phyloP scores from a whole-genome alignment of 2,888 invertebrate genomes.

The Cloeon dipterum region DNA sequence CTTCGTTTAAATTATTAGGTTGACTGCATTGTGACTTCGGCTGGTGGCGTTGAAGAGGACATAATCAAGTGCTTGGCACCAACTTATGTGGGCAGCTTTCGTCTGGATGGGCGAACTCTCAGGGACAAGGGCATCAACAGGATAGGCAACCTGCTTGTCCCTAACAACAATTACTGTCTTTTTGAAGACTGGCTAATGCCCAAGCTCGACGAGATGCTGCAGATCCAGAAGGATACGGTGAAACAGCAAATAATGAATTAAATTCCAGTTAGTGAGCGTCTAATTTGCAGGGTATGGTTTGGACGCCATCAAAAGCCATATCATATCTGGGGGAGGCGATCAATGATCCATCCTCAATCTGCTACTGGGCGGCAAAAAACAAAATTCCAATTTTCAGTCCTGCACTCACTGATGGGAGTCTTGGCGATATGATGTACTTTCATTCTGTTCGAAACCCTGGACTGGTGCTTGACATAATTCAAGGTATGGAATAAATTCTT shows the following conservation, averaged over 20 bases:
- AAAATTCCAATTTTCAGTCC: conserved; percentile 96
- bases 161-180: conserved; percentile 92
- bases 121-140: conserved; percentile 73
- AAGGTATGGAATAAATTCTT: conserved; percentile 25
- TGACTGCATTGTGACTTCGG: conserved; percentile 92
- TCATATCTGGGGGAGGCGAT: conserved; percentile 73
- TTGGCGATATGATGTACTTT: conserved; percentile 98
- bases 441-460: conserved; percentile 88
- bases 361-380: conserved; percentile 92
- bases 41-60: conserved; percentile 97
- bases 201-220: conserved; percentile 67
- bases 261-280: no score
- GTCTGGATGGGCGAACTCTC: conserved; percentile 52
- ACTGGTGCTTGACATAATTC: conserved; percentile 74
- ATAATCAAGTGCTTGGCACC: conserved; percentile 94
- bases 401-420: conserved; percentile 89
- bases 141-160: conserved; percentile 84
- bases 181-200: conserved; percentile 98
- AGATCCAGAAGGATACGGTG: conserved; percentile 53
- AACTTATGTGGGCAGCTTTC: conserved; percentile 81
- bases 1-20: no score
- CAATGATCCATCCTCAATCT: conserved; percentile 73
- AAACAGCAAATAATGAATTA: no score
- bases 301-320: conserved; percentile 85
- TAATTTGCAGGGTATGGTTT: conserved; percentile 34